phyloP scores from a whole-genome alignment of 2,113 vertebrate species.

The Sprattus sprattus region DNA sequence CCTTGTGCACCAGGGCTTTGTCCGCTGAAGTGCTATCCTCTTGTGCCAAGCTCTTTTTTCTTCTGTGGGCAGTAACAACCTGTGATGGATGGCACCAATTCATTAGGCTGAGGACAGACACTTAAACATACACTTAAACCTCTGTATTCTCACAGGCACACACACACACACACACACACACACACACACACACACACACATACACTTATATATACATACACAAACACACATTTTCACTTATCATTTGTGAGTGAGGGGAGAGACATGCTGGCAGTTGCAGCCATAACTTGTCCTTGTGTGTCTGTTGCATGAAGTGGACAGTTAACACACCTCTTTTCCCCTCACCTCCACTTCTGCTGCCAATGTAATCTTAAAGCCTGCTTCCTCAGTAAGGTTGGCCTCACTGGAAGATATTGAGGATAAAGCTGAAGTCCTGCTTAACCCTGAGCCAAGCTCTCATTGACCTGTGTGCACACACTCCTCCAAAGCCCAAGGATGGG shows the following conservation, averaged over 20 bases:
- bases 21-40: constrained; percentile 36
- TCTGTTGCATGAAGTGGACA: not conserved
- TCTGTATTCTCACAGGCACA: constrained; percentile 1
- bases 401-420: not conserved
- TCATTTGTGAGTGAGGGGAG: not conserved
- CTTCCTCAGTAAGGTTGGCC: not conserved
- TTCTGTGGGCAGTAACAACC: constrained; percentile 38
- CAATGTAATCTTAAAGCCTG: not conserved
- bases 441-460: not conserved
- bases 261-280: not conserved
- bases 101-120: constrained; percentile 38
- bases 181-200: not conserved
- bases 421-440: not conserved
- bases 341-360: not conserved
- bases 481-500: constrained; percentile 19
- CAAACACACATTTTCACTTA: too few relatives aligned
- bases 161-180: constrained; percentile 10
- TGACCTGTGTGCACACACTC: constrained; percentile 23
- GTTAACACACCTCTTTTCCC: not conserved
- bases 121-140: constrained; percentile 36
- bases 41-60: constrained; percentile 20
- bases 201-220: too few relatives aligned
- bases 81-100: constrained; percentile 43
- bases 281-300: not conserved
- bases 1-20: constrained; percentile 29